A percentile compares a stretch with the other conserved stretches of the same genome.
Conservation (phyloP, 92 coral and sea anemone species). For the Umimayanthus chanpuru region DNA sequence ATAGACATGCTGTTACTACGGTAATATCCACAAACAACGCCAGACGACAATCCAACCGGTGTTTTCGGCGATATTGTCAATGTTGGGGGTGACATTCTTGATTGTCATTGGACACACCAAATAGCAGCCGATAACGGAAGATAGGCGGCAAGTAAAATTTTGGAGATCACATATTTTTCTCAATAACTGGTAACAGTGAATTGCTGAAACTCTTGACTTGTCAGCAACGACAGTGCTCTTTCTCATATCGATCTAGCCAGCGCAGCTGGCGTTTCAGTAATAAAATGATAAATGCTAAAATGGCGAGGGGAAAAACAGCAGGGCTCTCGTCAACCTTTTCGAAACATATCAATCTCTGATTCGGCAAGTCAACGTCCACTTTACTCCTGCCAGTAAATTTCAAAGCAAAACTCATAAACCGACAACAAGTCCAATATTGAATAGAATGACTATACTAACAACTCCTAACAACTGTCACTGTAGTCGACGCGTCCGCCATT, state of each 20-base stretch:
- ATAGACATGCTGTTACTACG: slow-evolving; percentile 16
- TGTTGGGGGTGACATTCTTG: background rate
- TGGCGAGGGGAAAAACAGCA: no score
- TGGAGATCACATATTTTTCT: background rate
- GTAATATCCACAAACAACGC: slow-evolving; percentile 11
- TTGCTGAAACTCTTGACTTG: no score
- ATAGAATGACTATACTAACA: background rate
- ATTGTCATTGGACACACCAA: background rate
- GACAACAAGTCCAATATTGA: background rate
- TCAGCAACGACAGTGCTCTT: no score
- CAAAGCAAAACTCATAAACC: background rate
- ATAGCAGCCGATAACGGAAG: background rate
- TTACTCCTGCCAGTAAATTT: background rate
- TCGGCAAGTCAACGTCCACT: background rate
- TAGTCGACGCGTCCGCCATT: slow-evolving; percentile 17
- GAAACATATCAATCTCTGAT: background rate
- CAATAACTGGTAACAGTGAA: no score
- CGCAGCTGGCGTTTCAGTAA: no score
- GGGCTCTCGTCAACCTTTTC: background rate
- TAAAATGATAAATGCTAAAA: no score
- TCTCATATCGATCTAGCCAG: no score
- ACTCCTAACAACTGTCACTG: background rate
- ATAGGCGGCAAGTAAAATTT: background rate
- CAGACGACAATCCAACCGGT: background rate
- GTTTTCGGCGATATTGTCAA: background rate